Evolutionary conservation across 2,113 vertebrate genomes (phyloP).

Genomic region (Nothoprocta perdicaria): DNA sequence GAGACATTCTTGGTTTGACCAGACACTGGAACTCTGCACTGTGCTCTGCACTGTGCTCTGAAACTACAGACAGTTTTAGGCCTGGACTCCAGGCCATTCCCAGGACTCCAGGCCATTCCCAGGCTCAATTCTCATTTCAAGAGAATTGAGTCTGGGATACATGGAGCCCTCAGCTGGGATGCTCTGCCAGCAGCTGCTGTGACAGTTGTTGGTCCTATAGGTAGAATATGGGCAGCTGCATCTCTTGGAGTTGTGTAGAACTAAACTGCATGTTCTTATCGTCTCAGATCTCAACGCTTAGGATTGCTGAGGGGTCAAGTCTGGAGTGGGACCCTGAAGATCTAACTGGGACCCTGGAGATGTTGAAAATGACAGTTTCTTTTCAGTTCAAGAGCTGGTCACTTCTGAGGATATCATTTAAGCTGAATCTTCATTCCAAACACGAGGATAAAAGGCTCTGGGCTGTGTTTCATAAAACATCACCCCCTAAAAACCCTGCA

Average conservation of each 20-base stretch:
- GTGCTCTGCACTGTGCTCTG: background rate
- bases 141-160: background rate
- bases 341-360: too few relatives aligned
- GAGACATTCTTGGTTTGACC: background rate
- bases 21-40: background rate
- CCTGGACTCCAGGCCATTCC: background rate
- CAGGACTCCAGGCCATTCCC: too few relatives aligned
- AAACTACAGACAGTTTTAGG: background rate
- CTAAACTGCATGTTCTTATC: background rate
- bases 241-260: background rate
- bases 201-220: background rate
- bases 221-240: background rate
- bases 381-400: background rate
- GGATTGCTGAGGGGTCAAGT: background rate
- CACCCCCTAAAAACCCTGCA: background rate
- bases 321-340: background rate
- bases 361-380: background rate
- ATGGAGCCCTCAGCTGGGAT: background rate
- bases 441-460: background rate
- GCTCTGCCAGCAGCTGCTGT: background rate
- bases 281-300: background rate
- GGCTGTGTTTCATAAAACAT: background rate
- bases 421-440: background rate
- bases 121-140: too few relatives aligned
- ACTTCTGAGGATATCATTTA: background rate